phyloP scores from a whole-genome alignment of 2,888 invertebrate species.

The Clanis bilineata region DNA sequence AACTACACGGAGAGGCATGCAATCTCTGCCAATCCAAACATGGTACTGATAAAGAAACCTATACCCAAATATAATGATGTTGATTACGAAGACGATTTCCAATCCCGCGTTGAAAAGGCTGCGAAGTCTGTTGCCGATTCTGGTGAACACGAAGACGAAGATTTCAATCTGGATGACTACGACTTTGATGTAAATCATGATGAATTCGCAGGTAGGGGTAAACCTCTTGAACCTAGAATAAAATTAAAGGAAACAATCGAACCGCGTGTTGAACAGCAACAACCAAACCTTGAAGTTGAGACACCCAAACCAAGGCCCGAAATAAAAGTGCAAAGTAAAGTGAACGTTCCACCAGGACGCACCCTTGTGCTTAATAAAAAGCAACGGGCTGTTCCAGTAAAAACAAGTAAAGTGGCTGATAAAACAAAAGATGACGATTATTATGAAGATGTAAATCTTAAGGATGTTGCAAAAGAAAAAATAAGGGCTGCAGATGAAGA shows the following conservation, averaged over 20 bases:
- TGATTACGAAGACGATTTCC: conserved; percentile 61
- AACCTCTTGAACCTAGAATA: conserved; percentile 56
- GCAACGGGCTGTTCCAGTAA: conserved; percentile 25
- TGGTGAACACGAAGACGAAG: conserved; percentile 67
- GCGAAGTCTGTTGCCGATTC: conserved; percentile 45
- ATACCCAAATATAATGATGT: conserved; percentile 62
- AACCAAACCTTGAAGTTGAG: neutral
- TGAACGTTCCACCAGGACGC: conserved; percentile 21
- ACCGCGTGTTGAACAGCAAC: neutral
- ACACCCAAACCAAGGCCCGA: conserved; percentile 18
- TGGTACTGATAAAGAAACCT: conserved; percentile 57
- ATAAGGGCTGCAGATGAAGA: conserved; percentile 37
- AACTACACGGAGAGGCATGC: conserved; percentile 17
- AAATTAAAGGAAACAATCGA: conserved; percentile 33
- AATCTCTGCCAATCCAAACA: conserved; percentile 25
- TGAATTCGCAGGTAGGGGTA: conserved; percentile 58
- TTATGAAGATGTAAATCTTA: conserved; percentile 47
- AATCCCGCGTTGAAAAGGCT: conserved; percentile 42
- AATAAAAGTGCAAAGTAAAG: conserved; percentile 35
- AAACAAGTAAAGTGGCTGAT: conserved; percentile 31
- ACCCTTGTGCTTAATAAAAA: conserved; percentile 27
- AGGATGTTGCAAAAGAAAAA: conserved; percentile 31
- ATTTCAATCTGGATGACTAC: conserved; percentile 67
- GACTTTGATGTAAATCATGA: conserved; percentile 72
- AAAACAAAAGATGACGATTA: conserved; percentile 48